Evolutionary conservation across 2,113 vertebrate species (phyloP).

Genomic region (Agapornis roseicollis): DNA sequence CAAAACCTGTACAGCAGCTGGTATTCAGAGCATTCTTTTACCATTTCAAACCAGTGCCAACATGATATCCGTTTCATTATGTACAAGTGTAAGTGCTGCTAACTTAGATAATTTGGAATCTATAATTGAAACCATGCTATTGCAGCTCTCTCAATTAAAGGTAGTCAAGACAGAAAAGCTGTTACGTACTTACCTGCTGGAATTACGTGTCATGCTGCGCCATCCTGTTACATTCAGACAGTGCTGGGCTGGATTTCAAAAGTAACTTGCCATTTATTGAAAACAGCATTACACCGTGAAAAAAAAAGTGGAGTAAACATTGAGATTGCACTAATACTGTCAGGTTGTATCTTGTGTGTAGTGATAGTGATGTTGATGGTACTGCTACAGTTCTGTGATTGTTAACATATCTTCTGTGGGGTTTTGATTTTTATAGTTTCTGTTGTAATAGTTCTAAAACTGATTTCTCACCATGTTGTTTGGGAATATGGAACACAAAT

Average conservation of each 20-base stretch:
- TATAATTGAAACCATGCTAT: slow-evolving; percentile 54
- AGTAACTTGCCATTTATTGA: background rate
- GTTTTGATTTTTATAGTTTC: background rate
- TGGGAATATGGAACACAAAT: background rate
- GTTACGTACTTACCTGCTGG: slow-evolving; percentile 53
- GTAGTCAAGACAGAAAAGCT: slow-evolving; percentile 44
- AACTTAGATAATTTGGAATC: slow-evolving; percentile 57
- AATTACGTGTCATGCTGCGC: slow-evolving; percentile 29
- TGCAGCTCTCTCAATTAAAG: slow-evolving; percentile 58
- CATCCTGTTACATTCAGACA: background rate
- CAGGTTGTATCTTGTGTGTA: background rate
- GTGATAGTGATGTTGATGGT: background rate
- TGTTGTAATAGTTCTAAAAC: background rate
- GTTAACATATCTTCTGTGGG: background rate
- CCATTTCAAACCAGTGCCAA: slow-evolving; percentile 47
- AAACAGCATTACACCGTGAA: background rate
- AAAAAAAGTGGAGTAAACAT: background rate
- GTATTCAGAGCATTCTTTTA: slow-evolving; percentile 46
- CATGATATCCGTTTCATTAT: slow-evolving; percentile 52
- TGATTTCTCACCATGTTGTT: background rate
- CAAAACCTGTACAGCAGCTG: slow-evolving; percentile 11
- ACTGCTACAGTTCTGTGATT: background rate
- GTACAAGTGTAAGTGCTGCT: slow-evolving; percentile 47
- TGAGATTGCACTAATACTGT: background rate
- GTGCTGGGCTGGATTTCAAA: slow-evolving; percentile 11